Evolutionary conservation across 2,113 vertebrate species (phyloP).

Genomic region (Epinephelus fuscoguttatus): DNA sequence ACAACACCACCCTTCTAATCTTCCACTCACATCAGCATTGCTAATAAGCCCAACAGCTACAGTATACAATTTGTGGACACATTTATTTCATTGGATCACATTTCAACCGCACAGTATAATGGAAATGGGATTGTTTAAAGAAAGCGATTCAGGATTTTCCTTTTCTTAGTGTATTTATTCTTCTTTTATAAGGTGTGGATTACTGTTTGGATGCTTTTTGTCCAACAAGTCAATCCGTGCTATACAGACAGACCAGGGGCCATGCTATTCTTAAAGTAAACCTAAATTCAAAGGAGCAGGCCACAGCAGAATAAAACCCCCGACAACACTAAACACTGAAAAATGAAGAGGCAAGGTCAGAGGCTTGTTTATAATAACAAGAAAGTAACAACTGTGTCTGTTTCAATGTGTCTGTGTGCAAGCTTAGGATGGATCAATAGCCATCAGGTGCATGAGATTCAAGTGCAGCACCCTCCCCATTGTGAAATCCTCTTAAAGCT

Average conservation of each 20-base stretch:
- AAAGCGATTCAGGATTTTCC: not conserved
- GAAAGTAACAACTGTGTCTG: slow-evolving; percentile 16
- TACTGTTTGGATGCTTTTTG: slow-evolving; percentile 17
- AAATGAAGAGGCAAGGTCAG: slow-evolving; percentile 34
- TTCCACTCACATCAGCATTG: slow-evolving; percentile 59
- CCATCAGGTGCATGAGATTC: slow-evolving; percentile 75
- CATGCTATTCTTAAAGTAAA: slow-evolving; percentile 7
- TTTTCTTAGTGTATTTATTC: not conserved
- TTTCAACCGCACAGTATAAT: not conserved
- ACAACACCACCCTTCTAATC: slow-evolving; percentile 43
- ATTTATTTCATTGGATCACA: slow-evolving; percentile 1
- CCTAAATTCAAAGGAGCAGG: not conserved
- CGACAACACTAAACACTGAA: not conserved
- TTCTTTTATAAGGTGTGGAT: slow-evolving; percentile 25
- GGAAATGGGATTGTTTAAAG: slow-evolving; percentile 8
- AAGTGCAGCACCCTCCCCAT: slow-evolving; percentile 58
- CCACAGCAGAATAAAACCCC: not conserved
- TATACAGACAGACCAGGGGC: not conserved
- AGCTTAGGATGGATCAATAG: slow-evolving; percentile 71
- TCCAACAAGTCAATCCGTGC: slow-evolving; percentile 13
- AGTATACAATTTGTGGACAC: slow-evolving; percentile 13
- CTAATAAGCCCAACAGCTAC: slow-evolving; percentile 46
- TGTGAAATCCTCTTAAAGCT: slow-evolving; percentile 76
- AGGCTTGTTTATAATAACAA: slow-evolving; percentile 35
- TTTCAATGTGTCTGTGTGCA: slow-evolving; percentile 32